A percentile compares a stretch with the other conserved stretches of the same genome.
phyloP scores from a whole-genome alignment of 2,888 invertebrate genomes.

The Sthenelais limicola region DNA sequence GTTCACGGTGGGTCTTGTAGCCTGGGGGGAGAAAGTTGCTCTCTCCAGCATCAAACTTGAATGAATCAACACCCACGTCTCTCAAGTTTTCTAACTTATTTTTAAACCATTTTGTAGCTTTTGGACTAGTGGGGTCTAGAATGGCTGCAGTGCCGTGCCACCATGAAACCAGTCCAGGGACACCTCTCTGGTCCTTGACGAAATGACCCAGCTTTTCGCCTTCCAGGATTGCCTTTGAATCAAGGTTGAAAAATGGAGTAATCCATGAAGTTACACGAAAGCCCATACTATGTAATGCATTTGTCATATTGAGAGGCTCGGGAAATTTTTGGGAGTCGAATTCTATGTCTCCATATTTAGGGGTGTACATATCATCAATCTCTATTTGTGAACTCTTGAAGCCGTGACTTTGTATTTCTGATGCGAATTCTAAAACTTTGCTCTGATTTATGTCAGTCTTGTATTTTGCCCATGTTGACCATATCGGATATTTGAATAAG shows the following conservation, averaged over 20 bases:
- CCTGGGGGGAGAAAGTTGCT: constrained; percentile 55
- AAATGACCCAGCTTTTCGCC: constrained; percentile 79
- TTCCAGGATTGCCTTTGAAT: constrained; percentile 85
- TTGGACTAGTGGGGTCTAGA: constrained; percentile 89
- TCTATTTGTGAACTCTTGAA: constrained; percentile 74
- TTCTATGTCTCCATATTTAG: constrained; percentile 81
- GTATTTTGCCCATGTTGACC: constrained; percentile 89
- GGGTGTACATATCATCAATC: constrained; percentile 88
- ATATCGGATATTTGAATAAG: constrained; percentile 77
- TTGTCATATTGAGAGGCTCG: constrained; percentile 78
- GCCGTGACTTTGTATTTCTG: constrained; percentile 56
- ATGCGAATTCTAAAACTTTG: constrained; percentile 37
- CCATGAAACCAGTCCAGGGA: constrained; percentile 77
- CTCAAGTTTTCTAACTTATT: constrained; percentile 81
- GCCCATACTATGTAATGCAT: constrained; percentile 62
- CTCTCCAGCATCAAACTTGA: constrained; percentile 85
- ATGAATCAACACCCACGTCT: constrained; percentile 84
- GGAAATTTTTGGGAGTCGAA: constrained; percentile 82
- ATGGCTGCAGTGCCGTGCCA: constrained; percentile 81
- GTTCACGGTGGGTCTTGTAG: constrained; percentile 49
- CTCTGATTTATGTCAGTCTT: constrained; percentile 76
- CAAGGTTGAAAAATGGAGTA: constrained; percentile 84
- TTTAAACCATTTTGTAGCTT: constrained; percentile 82
- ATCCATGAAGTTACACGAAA: constrained; percentile 83
- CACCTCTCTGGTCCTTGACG: constrained; percentile 65